Percentiles rank a stretch among this genome's conserved stretches.
These are phyloP conservation scores for Grapholita molesta DNA, from an alignment of 1,140 invertebrate genomes.

Conservation along the genomic window DNA sequence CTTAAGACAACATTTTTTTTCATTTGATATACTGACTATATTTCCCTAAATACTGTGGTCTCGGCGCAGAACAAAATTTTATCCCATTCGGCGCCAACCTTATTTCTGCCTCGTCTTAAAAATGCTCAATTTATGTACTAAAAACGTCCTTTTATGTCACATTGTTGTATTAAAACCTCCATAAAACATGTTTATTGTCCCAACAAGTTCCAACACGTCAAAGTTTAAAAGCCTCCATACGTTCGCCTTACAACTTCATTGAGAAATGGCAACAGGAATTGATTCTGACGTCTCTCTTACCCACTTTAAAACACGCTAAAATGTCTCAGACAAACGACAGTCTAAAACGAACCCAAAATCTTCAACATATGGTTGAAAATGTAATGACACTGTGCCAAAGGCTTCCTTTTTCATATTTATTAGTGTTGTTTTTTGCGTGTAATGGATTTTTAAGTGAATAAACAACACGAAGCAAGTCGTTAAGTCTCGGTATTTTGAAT, in stretches of 20 bases:
- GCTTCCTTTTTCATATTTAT: constrained; percentile 61
- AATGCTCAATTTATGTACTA: background rate
- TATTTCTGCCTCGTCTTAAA: background rate
- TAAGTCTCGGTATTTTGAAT: constrained; percentile 9
- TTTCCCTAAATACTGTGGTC: too few relatives aligned
- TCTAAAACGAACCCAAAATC: constrained; percentile 25
- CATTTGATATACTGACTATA: too few relatives aligned
- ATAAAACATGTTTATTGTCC: background rate
- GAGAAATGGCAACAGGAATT: constrained; percentile 69
- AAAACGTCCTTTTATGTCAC: background rate
- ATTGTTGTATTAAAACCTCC: background rate
- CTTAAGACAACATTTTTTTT: too few relatives aligned
- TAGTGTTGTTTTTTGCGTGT: constrained; percentile 64
- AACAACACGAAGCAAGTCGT: constrained; percentile 39
- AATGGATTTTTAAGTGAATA: constrained; percentile 75
- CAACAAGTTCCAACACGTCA: constrained; percentile 35
- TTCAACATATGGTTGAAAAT: constrained; percentile 18
- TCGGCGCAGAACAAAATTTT: too few relatives aligned
- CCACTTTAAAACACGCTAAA: constrained; percentile 59
- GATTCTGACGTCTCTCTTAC: constrained; percentile 58
- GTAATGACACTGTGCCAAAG: constrained; percentile 37
- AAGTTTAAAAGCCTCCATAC: constrained; percentile 66
- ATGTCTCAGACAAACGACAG: constrained; percentile 30
- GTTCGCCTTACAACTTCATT: constrained; percentile 55
- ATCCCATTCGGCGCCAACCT: background rate